These are phyloP conservation scores for Anagyrus pseudococci DNA, from an alignment of 2,888 invertebrate species.

Conservation along the genomic window DNA sequence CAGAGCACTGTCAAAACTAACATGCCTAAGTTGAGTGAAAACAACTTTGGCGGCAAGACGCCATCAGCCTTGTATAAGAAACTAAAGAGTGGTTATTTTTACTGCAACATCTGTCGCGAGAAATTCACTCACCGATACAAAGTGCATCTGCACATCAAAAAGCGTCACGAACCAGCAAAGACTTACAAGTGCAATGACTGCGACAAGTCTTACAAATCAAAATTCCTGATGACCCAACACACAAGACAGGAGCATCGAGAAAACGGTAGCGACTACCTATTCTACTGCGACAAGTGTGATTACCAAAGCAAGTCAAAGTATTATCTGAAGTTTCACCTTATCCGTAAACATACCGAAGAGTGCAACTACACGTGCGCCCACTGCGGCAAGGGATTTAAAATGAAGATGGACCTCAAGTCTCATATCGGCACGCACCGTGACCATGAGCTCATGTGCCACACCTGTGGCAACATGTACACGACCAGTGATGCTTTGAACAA, in stretches of 20 bases:
- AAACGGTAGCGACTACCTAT: conserved; percentile 41
- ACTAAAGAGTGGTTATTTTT: conserved; percentile 40
- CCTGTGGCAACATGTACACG: conserved; percentile 52
- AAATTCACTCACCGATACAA: conserved; percentile 30
- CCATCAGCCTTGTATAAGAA: no score
- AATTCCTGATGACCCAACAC: conserved; percentile 21
- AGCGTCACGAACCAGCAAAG: conserved; percentile 15
- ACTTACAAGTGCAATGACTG: conserved; percentile 18
- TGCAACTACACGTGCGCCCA: conserved; percentile 50
- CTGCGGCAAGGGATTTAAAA: conserved; percentile 50
- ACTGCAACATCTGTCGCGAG: conserved; percentile 43
- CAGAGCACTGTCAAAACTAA: no score
- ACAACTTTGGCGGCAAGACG: no score
- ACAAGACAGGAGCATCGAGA: conserved; percentile 42
- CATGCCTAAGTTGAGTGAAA: no score
- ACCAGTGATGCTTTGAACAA: conserved; percentile 51
- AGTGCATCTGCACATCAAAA: conserved; percentile 31
- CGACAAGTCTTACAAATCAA: conserved; percentile 19
- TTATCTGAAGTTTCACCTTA: conserved; percentile 48
- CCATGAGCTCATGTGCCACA: conserved; percentile 52
- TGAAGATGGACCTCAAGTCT: conserved; percentile 53
- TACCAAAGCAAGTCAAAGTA: conserved; percentile 48
- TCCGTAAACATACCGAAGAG: conserved; percentile 48
- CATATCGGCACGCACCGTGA: conserved; percentile 49
- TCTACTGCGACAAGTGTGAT: conserved; percentile 50